Base-by-base conservation (phyloP, 2,888 invertebrate species). In the Diloba caeruleocephala region DNA sequence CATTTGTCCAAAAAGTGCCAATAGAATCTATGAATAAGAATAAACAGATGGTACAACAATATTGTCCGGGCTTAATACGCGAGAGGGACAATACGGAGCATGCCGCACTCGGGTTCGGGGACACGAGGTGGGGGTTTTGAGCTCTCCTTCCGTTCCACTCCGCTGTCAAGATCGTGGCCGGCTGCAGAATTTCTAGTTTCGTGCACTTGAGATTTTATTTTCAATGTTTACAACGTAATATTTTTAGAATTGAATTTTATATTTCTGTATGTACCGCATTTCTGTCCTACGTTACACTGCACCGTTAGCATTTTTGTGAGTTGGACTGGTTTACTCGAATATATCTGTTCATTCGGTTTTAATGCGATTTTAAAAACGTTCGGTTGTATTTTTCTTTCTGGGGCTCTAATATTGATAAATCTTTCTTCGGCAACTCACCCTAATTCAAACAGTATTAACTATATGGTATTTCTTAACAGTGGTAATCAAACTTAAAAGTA, bases 11-110 rank as follows among this genome's bases (percentile, higher is more conserved):
- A 81, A 74, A 74, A 77, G 78, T 78, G 71, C 64, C 74, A 69
- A 63, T 74, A 56, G 51, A 58, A 59, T 66, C 67, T 74, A 78
- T 79, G 79, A 79, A 82, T 84, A 79, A 75, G 68, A 74, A 77
- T 77, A 76, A 75, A 81, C 80, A 78, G 70, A 81, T 73, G 77
- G 71, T 66, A 73, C 76, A 76, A 80, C 78, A 78, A 78, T 82
- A 81, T 71, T 71, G 70, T 71, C 46, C 36, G 71, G 70, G 61
- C 52, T 74, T 78, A 77, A 73, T 68, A 63, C 64, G 65, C 60
- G 46, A 33, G 49, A 48, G 67, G 58, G 49, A 63, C 59, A 59
- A 53, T 53, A 48, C 56, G 52, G 44, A n/a, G 60, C 51, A 46
- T 53, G 51, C 61, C 37, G 42, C 48, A 48, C 41, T 37, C 37